Base-by-base conservation (phyloP, 2,113 vertebrate species). In the Centrocercus urophasianus region DNA sequence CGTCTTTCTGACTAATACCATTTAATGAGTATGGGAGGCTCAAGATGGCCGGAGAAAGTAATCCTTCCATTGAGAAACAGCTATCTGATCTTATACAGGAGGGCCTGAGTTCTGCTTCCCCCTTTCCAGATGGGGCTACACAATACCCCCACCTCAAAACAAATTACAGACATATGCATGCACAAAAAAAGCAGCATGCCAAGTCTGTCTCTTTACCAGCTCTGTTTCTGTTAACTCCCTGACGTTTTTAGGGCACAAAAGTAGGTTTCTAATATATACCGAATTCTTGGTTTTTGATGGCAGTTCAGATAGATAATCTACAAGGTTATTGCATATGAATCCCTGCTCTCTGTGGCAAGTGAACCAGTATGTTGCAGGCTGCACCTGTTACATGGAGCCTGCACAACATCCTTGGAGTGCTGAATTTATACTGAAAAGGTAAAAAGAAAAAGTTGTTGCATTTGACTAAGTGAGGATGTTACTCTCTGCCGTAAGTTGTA, bases 391-490 rank as follows among this genome's bases (percentile, higher is more conserved):
- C 42, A 19, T 40, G 32, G 88, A 88, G 85, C 48, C 54, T 83
- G 59, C 57, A 91, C 54, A 40, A 82, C 74, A 71, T 52, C 73
- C 69, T 74, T 71, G 74, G 86, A 84, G 84, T 61, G 57, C 38
- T 79, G 61, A 69, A 81, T 38, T 42, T 1, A 47, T 64, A 52
- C 10, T 20, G 54, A 67, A 59, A 69, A 54, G 42, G 36, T 25
- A 50, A 40, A 30, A 8, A 4, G 24, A 42, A 70, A 32, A 28
- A 34, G 2, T 47, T 47, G 10, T 13, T 63, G 7, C 16, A 82
- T 82, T 91, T 94, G 64, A 73, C 45, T 89, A 93, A 93, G 91
- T 73, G 71, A 45, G 42, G n/a, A 17, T 71, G 78, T 86, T 92
- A 32, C 52, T 89, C 48, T 82, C 60, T 92, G 75, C 11, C 25